These are phyloP conservation scores for Bathybates hornii DNA, from an alignment of 2,113 vertebrate genomes.

Conservation along the genomic window DNA sequence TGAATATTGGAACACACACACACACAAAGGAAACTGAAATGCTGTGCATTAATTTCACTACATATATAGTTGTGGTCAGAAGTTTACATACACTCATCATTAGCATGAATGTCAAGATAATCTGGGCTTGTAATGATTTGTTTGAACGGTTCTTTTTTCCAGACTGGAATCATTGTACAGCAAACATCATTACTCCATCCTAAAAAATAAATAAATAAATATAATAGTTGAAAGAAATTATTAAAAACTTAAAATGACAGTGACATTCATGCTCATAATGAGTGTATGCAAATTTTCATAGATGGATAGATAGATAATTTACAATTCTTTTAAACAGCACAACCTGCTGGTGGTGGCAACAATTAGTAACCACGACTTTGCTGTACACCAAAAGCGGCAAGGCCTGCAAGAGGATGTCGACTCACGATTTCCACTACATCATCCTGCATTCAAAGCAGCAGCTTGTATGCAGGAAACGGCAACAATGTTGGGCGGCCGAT, in stretches of 20 bases:
- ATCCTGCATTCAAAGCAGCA: not conserved
- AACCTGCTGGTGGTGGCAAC: constrained; percentile 15
- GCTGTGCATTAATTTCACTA: not conserved
- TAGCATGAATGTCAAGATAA: not conserved
- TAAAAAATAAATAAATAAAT: not conserved
- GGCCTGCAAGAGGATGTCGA: not conserved
- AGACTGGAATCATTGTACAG: not conserved
- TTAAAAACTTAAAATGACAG: not conserved
- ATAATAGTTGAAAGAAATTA: not conserved
- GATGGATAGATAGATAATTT: not conserved
- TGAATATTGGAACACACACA: constrained; percentile 33
- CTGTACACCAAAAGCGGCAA: not conserved
- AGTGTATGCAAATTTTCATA: not conserved
- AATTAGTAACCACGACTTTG: not conserved
- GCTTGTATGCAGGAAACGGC: not conserved
- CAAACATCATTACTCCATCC: not conserved
- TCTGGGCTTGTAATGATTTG: not conserved
- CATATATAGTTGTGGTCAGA: not conserved
- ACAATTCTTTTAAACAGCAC: not conserved
- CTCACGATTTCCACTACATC: constrained; percentile 9
- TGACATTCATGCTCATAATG: not conserved
- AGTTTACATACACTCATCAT: not conserved
- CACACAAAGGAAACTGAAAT: not conserved
- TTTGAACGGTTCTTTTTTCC: not conserved
- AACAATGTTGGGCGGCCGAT: not conserved